Percentiles rank a stretch among this genome's conserved stretches.
Evolutionary conservation across 1,140 invertebrate genomes (phyloP).

Genomic region (Drosophila bipectinata): DNA sequence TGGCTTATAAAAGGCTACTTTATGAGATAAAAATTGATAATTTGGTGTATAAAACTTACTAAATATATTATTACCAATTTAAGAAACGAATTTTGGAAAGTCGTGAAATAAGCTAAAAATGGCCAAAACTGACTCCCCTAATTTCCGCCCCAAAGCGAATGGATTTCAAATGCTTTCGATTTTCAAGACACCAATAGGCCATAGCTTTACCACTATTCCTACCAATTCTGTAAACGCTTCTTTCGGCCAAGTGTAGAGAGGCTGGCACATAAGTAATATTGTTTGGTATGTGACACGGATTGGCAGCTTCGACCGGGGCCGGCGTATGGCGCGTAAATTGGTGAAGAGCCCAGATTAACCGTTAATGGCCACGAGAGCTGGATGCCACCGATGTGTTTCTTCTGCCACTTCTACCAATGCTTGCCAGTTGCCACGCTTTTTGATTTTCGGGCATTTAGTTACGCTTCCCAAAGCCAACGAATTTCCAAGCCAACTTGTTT

Average conservation of each 20-base stretch:
- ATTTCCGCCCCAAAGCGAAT: not conserved
- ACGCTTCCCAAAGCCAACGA: conserved; percentile 19
- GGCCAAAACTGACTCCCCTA: not conserved
- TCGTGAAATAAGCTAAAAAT: too few relatives aligned
- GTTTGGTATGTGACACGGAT: conserved; percentile 53
- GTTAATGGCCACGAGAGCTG: conserved; percentile 67
- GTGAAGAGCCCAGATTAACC: conserved; percentile 68
- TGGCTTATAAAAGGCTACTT: too few relatives aligned
- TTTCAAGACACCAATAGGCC: conserved; percentile 3
- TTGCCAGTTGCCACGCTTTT: conserved; percentile 62
- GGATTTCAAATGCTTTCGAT: conserved; percentile 41
- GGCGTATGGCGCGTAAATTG: conserved; percentile 47
- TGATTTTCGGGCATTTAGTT: conserved; percentile 70
- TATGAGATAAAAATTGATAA: too few relatives aligned
- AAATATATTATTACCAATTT: too few relatives aligned
- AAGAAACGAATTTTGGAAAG: too few relatives aligned
- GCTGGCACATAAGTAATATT: conserved; percentile 44
- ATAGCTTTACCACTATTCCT: not conserved
- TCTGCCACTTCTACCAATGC: not conserved
- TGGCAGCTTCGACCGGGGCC: conserved; percentile 29
- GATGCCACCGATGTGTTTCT: not conserved
- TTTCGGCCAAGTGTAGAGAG: conserved; percentile 32
- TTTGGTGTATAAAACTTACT: too few relatives aligned
- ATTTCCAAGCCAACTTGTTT: conserved; percentile 28
- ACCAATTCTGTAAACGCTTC: not conserved